Evolutionary conservation across 2,113 vertebrate species (phyloP).

Genomic region (Siniperca knerii): DNA sequence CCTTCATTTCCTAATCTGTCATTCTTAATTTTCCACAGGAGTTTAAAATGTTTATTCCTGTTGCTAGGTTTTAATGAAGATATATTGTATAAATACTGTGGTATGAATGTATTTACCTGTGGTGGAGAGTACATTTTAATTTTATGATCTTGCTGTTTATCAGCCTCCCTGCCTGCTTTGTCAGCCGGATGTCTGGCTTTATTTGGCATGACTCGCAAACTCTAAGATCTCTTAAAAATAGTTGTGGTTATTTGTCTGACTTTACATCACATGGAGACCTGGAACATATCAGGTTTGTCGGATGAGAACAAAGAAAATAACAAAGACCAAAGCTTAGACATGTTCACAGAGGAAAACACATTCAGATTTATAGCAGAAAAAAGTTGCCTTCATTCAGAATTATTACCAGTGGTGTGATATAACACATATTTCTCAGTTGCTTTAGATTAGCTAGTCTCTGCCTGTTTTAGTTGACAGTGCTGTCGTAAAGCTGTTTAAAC

Average conservation of each 20-base stretch:
- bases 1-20: background rate
- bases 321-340: constrained; percentile 4
- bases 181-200: constrained; percentile 16
- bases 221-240: constrained; percentile 40
- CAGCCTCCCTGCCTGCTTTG: constrained; percentile 6
- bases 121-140: background rate
- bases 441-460: background rate
- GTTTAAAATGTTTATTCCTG: background rate
- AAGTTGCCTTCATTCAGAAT: background rate
- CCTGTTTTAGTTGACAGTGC: constrained; percentile 21
- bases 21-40: background rate
- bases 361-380: background rate
- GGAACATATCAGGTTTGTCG: constrained; percentile 3
- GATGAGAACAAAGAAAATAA: constrained; percentile 23
- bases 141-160: constrained; percentile 15
- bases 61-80: background rate
- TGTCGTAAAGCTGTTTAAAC: constrained; percentile 61
- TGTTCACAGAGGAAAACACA: constrained; percentile 5
- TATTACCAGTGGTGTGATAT: background rate
- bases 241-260: constrained; percentile 21
- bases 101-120: constrained; percentile 15
- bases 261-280: constrained; percentile 22
- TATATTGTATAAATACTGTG: background rate
- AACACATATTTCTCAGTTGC: background rate
- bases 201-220: constrained; percentile 10